Percentiles rank a stretch among this genome's conserved stretches.
Evolutionary conservation across 2,797 vertebrate genomes (phyloP).

Genomic region (Sebastes alutus): DNA sequence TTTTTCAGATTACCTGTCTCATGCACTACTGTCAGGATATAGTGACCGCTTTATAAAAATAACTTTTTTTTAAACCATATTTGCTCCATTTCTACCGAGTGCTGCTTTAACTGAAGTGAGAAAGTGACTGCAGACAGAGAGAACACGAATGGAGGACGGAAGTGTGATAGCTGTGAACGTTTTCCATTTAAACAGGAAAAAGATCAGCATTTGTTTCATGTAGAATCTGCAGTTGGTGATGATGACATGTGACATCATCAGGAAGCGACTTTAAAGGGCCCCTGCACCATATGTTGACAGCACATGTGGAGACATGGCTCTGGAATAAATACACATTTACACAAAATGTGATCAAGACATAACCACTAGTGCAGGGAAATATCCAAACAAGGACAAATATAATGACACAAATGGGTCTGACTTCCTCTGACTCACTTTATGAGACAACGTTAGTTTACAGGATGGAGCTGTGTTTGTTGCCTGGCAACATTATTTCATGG

Average conservation of each 20-base stretch:
- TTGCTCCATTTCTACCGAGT: no score
- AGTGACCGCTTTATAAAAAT: no score
- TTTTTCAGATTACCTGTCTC: no score
- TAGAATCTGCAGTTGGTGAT: background rate
- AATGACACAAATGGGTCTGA: background rate
- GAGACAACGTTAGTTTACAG: background rate
- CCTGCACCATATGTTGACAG: background rate
- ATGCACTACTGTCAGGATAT: no score
- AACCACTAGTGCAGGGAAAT: background rate
- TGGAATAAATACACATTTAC: background rate
- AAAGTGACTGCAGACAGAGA: background rate
- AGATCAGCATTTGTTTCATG: background rate
- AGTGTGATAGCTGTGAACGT: background rate
- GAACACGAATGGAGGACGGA: background rate
- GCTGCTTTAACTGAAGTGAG: background rate
- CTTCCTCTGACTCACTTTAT: background rate
- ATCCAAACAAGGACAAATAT: background rate
- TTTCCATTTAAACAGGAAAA: background rate
- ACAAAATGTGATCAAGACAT: background rate
- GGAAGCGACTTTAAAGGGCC: slow-evolving; percentile 52
- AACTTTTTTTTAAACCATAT: no score
- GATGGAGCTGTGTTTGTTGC: background rate
- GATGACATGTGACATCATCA: slow-evolving; percentile 50
- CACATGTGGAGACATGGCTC: background rate
- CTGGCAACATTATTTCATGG: background rate